A percentile compares a stretch with the other conserved stretches of the same genome.
Evolutionary conservation across 2,113 vertebrate species (phyloP).

Genomic region (Alligator sinensis): DNA sequence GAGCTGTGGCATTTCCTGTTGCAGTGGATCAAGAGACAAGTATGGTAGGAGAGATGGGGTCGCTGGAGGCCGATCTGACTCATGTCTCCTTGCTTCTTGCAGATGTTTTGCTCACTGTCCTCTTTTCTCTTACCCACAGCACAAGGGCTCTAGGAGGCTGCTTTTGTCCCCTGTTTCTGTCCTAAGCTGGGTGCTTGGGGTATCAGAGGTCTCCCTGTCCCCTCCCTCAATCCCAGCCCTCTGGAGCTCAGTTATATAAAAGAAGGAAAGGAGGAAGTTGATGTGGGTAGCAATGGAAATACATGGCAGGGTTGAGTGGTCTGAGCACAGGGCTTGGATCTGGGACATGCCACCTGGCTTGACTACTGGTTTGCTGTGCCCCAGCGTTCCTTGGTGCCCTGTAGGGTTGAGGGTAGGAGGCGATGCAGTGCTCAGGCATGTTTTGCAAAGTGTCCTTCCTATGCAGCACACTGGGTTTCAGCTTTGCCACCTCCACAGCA

Average conservation of each 20-base stretch:
- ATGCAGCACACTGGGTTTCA: not conserved
- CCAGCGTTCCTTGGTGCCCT: not conserved
- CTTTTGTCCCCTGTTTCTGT: not conserved
- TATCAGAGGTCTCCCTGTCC: not conserved
- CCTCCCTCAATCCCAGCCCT: not conserved
- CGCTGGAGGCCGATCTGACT: not conserved
- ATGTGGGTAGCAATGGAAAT: not conserved
- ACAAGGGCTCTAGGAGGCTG: not conserved
- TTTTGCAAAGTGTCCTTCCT: not conserved
- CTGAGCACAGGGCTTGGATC: not conserved
- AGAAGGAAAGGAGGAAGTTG: not conserved
- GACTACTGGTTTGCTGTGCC: not conserved
- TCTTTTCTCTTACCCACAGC: not conserved
- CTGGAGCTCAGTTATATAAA: not conserved
- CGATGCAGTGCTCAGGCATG: not conserved
- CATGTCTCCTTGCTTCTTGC: not conserved
- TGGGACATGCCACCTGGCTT: no score
- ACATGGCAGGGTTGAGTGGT: not conserved
- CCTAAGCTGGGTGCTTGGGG: not conserved
- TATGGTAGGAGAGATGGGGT: slow-evolving; percentile 72
- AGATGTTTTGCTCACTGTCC: not conserved
- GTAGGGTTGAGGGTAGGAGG: not conserved
- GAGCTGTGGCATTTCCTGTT: slow-evolving; percentile 93
- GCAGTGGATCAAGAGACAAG: slow-evolving; percentile 91
- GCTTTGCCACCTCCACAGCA: not conserved